Evolutionary conservation across 2,113 vertebrate species (phyloP), one percentile per base, ranked within the genome.

Genomic region (Thunnus maccoyii): DNA sequence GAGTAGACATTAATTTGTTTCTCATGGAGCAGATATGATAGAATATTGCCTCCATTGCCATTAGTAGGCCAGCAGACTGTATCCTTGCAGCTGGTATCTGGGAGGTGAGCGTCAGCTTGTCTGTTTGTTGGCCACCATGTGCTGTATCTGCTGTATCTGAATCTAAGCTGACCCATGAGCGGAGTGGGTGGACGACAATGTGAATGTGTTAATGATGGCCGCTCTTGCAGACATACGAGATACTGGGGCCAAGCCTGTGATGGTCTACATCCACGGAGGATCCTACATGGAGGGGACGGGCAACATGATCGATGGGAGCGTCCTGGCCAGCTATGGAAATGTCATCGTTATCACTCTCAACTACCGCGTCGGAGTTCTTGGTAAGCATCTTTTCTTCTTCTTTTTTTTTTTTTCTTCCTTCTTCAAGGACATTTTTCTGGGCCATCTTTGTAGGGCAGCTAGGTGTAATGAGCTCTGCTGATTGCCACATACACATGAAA

Each of bases 271-370:
- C 94, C 98, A 99, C 0, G 98, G 98, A 18, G 98, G 98, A 55
- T 99, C 98, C 0, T 99, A 99, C 96, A 99, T 99, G 98, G 98
- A 99, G 93, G 98, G 98, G 84, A 99, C 98, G 0, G 98, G 98
- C 83, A 99, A 99, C 96, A 99, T 99, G 98, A 99, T 99, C 65
- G 98, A 99, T 61, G 98, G 97, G 91, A 99, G 98, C n/a, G 92
- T 99, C 81, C 95, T 99, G 92, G 98, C 98, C 94, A 99, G 98
- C 96, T 99, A 99, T 0, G 98, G 98, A 63, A 99, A 99, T 32
- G 98, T 99, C 94, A 99, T 99, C 70, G 97, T 99, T 89, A 99
- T 99, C 96, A 99, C 98, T 76, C 96, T 99, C 89, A 99, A 99
- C 97, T 99, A 99, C 94, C 97, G 98, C 16, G 98, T 99, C 50